phyloP scores from a whole-genome alignment of 2,113 vertebrate species.

The Chloropsis hardwickii region DNA sequence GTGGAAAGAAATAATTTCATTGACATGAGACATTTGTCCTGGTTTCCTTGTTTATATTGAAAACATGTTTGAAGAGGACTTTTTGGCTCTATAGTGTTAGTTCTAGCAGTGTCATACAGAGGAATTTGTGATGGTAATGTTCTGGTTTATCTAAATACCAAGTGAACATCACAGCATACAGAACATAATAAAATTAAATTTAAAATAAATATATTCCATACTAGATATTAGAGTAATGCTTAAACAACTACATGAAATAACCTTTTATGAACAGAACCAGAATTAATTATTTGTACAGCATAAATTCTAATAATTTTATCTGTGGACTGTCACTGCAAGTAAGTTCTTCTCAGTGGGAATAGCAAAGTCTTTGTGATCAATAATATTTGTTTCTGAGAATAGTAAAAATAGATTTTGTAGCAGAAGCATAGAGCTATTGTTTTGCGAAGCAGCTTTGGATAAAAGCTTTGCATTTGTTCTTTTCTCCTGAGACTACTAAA shows the following conservation, averaged over 20 bases:
- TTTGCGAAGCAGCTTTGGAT: conserved; percentile 10
- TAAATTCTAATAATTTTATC: conserved; percentile 7
- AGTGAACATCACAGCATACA: background rate
- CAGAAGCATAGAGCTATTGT: conserved; percentile 16
- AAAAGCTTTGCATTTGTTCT: conserved; percentile 54
- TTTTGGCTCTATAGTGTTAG: background rate
- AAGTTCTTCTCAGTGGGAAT: background rate
- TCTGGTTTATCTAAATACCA: conserved; percentile 36
- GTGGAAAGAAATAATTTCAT: background rate
- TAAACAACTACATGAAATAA: conserved; percentile 33
- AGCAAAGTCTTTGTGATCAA: conserved; percentile 39
- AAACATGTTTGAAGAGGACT: conserved; percentile 59
- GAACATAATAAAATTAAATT: background rate
- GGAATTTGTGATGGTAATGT: conserved; percentile 17
- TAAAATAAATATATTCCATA: background rate
- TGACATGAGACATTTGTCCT: background rate
- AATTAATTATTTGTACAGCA: background rate
- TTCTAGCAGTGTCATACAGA: background rate
- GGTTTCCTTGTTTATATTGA: conserved; percentile 51
- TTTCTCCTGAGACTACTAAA: conserved; percentile 44
- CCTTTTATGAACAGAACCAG: background rate
- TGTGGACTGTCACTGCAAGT: background rate
- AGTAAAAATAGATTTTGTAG: conserved; percentile 51
- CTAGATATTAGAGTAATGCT: background rate
- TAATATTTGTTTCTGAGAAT: conserved; percentile 52